Conservation (phyloP, 2,888 invertebrate genomes). For the Coenonympha glycerion region DNA sequence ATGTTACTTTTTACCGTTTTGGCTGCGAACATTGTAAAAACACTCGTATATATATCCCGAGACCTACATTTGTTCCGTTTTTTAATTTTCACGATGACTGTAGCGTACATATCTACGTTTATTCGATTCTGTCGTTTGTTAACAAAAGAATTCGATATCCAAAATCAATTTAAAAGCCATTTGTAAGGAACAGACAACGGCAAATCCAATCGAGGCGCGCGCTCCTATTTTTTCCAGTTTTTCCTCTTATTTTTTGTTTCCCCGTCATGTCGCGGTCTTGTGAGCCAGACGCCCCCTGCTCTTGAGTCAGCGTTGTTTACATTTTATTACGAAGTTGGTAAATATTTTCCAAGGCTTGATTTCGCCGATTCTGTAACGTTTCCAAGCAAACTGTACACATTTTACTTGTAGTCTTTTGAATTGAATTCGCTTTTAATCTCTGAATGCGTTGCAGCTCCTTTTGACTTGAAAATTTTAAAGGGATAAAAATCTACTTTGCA, state of each 20-base stretch:
- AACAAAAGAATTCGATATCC: constrained; percentile 56
- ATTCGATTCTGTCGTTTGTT: constrained; percentile 41
- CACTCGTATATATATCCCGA: constrained; percentile 2
- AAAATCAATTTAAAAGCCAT: constrained; percentile 73
- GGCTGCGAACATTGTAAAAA: constrained; percentile 20
- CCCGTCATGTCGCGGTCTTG: constrained; percentile 70
- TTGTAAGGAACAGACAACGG: constrained; percentile 73
- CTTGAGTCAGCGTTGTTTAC: constrained; percentile 71
- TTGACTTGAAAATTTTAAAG: constrained; percentile 7
- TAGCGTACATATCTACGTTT: constrained; percentile 15
- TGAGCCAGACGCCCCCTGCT: constrained; percentile 69
- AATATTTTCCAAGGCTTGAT: constrained; percentile 67
- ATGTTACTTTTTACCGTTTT: constrained; percentile 33
- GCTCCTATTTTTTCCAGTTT: constrained; percentile 59
- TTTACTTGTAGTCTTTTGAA: constrained; percentile 22
- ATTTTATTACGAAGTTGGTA: constrained; percentile 70
- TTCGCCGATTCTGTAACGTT: constrained; percentile 50
- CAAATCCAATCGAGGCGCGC: constrained; percentile 68
- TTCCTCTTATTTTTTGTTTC: constrained; percentile 55
- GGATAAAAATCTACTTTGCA: constrained; percentile 2
- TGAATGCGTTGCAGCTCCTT: constrained; percentile 9
- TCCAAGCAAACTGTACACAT: constrained; percentile 32
- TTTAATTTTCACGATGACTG: constrained; percentile 9
- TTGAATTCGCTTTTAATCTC: constrained; percentile 20
- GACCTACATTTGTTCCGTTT: constrained; percentile 10